Conservation (phyloP, 2,888 invertebrate species). For the Nephrotoma guestfalica region DNA sequence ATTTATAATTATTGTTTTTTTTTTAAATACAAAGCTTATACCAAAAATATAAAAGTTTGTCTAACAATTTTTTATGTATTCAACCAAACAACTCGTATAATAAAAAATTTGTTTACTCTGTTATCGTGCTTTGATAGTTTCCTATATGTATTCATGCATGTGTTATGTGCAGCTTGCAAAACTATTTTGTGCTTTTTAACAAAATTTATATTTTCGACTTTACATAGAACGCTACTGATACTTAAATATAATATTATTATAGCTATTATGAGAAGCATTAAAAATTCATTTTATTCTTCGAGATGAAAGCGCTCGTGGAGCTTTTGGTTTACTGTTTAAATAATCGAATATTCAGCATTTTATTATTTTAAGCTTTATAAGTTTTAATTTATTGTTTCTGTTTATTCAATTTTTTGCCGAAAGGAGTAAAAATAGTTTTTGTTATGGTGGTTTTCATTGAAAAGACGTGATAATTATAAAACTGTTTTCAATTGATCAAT, state of each 20-base stretch:
- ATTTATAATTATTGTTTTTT: not conserved
- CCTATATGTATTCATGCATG: not conserved
- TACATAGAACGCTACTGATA: not conserved
- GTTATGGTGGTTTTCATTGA: too few relatives aligned
- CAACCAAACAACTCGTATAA: not conserved
- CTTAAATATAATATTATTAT: not conserved
- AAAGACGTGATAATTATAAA: too few relatives aligned
- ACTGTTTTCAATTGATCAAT: too few relatives aligned
- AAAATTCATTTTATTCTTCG: not conserved
- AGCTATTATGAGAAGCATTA: not conserved
- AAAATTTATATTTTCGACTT: not conserved
- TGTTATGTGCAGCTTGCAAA: not conserved
- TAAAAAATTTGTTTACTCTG: not conserved
- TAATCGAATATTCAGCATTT: not conserved
- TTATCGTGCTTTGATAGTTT: not conserved
- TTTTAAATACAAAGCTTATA: too few relatives aligned
- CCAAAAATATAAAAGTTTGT: too few relatives aligned
- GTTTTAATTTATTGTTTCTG: not conserved
- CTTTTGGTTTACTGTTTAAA: not conserved
- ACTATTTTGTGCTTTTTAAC: not conserved
- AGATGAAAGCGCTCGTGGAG: not conserved
- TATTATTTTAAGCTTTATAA: not conserved
- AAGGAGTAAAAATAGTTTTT: too few relatives aligned
- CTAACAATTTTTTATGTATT: too few relatives aligned
- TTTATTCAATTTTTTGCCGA: not conserved